Base-by-base conservation (phyloP, 1,140 invertebrate genomes). In the Belonocnema kinseyi region DNA sequence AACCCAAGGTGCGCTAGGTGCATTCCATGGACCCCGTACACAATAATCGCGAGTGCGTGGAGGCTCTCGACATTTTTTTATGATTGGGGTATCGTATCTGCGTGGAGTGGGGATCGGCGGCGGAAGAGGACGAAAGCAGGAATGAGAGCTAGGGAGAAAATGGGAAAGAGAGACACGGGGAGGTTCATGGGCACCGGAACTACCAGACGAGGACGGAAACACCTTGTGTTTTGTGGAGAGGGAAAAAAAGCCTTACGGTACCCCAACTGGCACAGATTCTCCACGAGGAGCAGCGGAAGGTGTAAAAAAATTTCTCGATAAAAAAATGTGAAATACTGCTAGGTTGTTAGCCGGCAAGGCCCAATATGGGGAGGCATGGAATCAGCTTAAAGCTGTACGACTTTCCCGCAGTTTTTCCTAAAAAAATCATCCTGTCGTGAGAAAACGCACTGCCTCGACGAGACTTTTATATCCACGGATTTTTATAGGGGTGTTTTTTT, bases 221-320 rank as follows among this genome's bases (percentile, higher is more conserved):
- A 85, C 82, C 83, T 84, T 83, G 85, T 82, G 80, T 81, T 79
- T 80, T 80, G 81, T 79, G 81, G 77, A 82, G 72, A 72, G 26
- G 77, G 73, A 84, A 85, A 85, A n/a, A 85, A 86, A 87, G 82
- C 80, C 87, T 86, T 91, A 90, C 90, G 90, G 90, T 91, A 90
- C 86, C 83, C 87, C 80, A 86, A 90, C 84, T 90, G 90, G 90
- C 90, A 91, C 88, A 87, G 90, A 91, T 91, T 90, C 85, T 87
- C 78, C 76, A 73, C 83, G 78, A 78, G 82, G 74, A 81, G 54
- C 56, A 70, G 61, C 75, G 75, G 75, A 80, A 79, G 83, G 77
- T 80, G 81, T 82, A 77, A 85, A 83, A 82, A 75, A 78, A 81
- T 75, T 79, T 74, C 75, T 78, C 50, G 72, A 81, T 70, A 84